Evolutionary conservation across 2,113 vertebrate species (phyloP), one percentile per base, ranked within the genome.

Genomic region (Lophius piscatorius): DNA sequence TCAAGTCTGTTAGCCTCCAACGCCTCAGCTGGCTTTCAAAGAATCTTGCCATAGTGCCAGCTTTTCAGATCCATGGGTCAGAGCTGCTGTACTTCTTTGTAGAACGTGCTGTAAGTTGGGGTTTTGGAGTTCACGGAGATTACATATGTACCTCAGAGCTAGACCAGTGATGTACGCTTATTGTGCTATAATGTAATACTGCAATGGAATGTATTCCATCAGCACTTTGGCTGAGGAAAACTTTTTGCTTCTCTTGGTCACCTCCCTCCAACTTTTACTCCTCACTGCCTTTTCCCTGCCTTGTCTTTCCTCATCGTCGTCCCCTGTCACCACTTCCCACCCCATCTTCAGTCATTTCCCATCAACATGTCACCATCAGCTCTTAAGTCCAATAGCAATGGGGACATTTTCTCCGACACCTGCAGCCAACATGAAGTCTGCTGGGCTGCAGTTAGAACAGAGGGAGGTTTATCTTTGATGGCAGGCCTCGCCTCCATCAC

Each of bases 401-500:
- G 65, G 80, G 80, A 76, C 79, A 70, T 82, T 83, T 80, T 74
- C 54, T 84, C 33, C 61, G 74, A 78, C 75, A 80, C 82, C 85
- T 74, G 79, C 74, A 78, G 84, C 75, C 83, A 87, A 83, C 87
- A 73, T 36, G 70, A 60, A 73, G 81, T 67, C 78, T 77, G 50
- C 69, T 76, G 78, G 84, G 59, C 79, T 70, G 63, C 60, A 41
- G 63, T 55, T 65, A 57, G 81, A 81, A 83, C 81, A 87, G 80
- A 81, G 86, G 75, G 77, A 86, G 78, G 82, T 89, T 91, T 91
- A 90, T 91, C 86, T 88, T 62, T 70, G 81, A 80, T 88, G 82
- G 83, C 89, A 89, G 82, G 80, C 85, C 72, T 79, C 33, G 65
- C 63, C 65, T 88, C 75, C 77, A 82, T 87, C 84, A 82, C 77